A percentile compares a stretch with the other conserved stretches of the same genome.
Evolutionary conservation across 2,888 invertebrate genomes (phyloP).

Genomic region (Brenthis hecate): DNA sequence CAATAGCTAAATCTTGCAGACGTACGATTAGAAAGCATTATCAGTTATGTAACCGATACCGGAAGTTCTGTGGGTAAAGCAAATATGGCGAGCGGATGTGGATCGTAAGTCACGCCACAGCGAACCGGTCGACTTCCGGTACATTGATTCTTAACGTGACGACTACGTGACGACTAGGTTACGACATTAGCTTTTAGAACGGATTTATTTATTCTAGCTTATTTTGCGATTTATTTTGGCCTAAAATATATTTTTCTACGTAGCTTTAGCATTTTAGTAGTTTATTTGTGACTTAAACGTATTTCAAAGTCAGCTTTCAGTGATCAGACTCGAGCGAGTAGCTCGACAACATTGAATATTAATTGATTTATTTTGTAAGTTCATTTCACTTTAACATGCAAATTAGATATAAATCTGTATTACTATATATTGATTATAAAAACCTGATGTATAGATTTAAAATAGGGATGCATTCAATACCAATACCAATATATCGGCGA

Average conservation of each 20-base stretch:
- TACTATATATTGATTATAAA: too few relatives aligned
- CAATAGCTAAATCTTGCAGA: conserved; percentile 15
- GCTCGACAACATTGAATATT: too few relatives aligned
- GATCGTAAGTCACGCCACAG: conserved; percentile 77
- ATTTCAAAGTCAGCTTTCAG: too few relatives aligned
- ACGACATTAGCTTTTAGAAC: conserved; percentile 38
- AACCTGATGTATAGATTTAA: too few relatives aligned
- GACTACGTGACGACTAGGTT: conserved; percentile 41
- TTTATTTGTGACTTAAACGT: too few relatives aligned
- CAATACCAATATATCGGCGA: too few relatives aligned
- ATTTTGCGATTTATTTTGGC: background rate
- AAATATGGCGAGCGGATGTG: conserved; percentile 76
- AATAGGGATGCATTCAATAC: too few relatives aligned
- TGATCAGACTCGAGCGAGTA: too few relatives aligned
- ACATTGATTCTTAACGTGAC: conserved; percentile 51
- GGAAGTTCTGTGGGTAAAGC: conserved; percentile 64
- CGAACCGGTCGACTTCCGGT: conserved; percentile 65
- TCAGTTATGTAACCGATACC: conserved; percentile 42
- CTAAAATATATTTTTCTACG: background rate
- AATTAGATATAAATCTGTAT: too few relatives aligned
- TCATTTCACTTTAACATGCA: too few relatives aligned
- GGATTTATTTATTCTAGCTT: conserved; percentile 29
- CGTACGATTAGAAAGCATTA: conserved; percentile 43
- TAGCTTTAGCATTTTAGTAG: too few relatives aligned
- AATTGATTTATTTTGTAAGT: too few relatives aligned